Evolutionary conservation across 2,113 vertebrate species (phyloP).

Genomic region (Dicentrarchus labrax): DNA sequence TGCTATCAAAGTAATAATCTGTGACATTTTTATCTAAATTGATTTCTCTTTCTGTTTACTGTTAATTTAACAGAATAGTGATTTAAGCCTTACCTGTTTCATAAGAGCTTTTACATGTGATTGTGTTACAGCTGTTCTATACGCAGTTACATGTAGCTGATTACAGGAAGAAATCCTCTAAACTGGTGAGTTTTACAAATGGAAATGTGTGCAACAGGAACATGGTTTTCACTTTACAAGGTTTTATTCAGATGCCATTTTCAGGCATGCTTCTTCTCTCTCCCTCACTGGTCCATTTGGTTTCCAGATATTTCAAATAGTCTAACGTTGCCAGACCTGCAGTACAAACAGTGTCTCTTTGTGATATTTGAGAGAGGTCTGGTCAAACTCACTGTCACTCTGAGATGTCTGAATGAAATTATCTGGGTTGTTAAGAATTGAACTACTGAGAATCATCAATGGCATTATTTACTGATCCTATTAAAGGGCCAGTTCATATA

Average conservation of each 20-base stretch:
- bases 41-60: neutral
- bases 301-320: slow-evolving; percentile 13
- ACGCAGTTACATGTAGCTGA: neutral
- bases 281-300: neutral
- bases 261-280: neutral
- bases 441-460: slow-evolving; percentile 12
- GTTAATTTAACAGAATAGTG: neutral
- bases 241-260: slow-evolving; percentile 4
- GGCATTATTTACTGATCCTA: neutral
- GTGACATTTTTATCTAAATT: slow-evolving; percentile 32
- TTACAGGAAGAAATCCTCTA: neutral
- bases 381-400: slow-evolving; percentile 12
- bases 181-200: neutral
- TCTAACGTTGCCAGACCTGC: neutral
- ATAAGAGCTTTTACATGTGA: neutral
- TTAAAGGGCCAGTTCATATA: neutral
- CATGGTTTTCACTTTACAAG: neutral
- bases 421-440: slow-evolving; percentile 1
- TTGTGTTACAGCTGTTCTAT: neutral
- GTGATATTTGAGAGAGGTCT: neutral
- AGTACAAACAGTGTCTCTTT: neutral
- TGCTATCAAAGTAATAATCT: slow-evolving; percentile 22
- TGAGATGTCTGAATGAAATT: slow-evolving; percentile 31
- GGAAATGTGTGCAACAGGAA: neutral
- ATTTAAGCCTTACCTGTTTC: neutral